Conservation (phyloP, 2,797 vertebrate species). For the Eupleurogrammus muticus region DNA sequence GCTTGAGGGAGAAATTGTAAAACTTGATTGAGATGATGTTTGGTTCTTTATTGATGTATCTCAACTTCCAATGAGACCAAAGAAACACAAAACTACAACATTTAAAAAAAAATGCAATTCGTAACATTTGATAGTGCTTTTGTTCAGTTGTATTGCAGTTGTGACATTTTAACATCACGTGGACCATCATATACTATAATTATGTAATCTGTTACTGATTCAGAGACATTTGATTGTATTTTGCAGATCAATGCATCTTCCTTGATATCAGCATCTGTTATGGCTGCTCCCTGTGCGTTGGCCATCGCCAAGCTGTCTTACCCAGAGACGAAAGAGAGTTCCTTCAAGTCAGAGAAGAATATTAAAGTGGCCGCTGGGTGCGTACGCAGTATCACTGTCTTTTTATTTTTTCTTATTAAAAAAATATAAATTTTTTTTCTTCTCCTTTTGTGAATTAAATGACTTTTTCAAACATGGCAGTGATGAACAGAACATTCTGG, state of each 20-base stretch:
- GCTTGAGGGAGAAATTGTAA: no score
- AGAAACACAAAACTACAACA: background rate
- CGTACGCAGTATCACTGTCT: slow-evolving; percentile 43
- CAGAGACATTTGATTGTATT: slow-evolving; percentile 8
- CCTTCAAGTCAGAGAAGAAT: slow-evolving; percentile 80
- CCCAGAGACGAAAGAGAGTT: slow-evolving; percentile 91
- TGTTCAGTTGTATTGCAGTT: background rate
- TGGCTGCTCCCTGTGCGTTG: slow-evolving; percentile 96
- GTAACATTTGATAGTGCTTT: background rate
- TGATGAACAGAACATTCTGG: slow-evolving; percentile 91
- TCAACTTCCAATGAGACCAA: no score
- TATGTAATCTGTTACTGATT: slow-evolving; percentile 2
- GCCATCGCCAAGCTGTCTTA: slow-evolving; percentile 94
- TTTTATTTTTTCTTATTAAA: background rate
- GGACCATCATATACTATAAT: background rate
- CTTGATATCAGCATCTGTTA: slow-evolving; percentile 94
- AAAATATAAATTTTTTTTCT: background rate
- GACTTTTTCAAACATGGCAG: slow-evolving; percentile 65
- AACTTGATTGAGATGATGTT: no score
- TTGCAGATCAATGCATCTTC: slow-evolving; percentile 90
- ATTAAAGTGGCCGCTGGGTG: slow-evolving; percentile 86
- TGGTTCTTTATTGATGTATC: no score
- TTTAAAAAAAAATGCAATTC: background rate
- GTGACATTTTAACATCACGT: background rate
- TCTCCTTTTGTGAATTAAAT: background rate